Evolutionary conservation across 2,888 invertebrate genomes (phyloP).

Genomic region (Leptogaster cylindrica): DNA sequence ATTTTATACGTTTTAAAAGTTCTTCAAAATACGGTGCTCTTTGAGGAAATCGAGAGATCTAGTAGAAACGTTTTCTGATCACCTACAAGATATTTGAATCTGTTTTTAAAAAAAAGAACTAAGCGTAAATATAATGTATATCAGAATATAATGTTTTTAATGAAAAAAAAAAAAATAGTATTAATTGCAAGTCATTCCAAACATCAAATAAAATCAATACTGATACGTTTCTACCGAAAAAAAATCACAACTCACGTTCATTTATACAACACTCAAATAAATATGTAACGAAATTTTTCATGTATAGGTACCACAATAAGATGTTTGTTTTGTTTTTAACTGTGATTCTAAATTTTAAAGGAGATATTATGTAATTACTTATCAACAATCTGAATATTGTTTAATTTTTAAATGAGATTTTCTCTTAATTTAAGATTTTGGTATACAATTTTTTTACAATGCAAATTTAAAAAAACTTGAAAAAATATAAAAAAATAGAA

Average conservation of each 20-base stretch:
- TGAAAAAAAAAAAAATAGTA: not conserved
- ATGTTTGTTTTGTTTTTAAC: constrained; percentile 36
- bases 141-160: constrained; percentile 12
- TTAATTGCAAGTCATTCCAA: constrained; percentile 1
- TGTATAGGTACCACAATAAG: constrained; percentile 19
- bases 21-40: constrained; percentile 14
- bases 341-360: constrained; percentile 43
- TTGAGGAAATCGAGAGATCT: not conserved
- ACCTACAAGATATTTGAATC: not conserved
- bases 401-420: constrained; percentile 34
- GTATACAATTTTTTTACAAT: constrained; percentile 43
- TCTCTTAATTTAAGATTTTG: constrained; percentile 39
- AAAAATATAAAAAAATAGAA: constrained; percentile 33
- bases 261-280: not conserved
- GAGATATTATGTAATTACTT: constrained; percentile 36
- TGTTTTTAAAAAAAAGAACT: not conserved
- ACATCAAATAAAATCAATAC: not conserved
- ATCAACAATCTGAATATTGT: constrained; percentile 36
- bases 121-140: too few relatives aligned
- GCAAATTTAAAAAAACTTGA: constrained; percentile 39
- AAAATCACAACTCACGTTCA: constrained; percentile 1
- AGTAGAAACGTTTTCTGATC: constrained; percentile 14
- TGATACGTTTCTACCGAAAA: constrained; percentile 16
- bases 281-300: not conserved
- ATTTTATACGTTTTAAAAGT: constrained; percentile 11